These are phyloP conservation scores for Cephus sareptanus DNA, from an alignment of 2,888 invertebrate genomes.

Conservation along the genomic window DNA sequence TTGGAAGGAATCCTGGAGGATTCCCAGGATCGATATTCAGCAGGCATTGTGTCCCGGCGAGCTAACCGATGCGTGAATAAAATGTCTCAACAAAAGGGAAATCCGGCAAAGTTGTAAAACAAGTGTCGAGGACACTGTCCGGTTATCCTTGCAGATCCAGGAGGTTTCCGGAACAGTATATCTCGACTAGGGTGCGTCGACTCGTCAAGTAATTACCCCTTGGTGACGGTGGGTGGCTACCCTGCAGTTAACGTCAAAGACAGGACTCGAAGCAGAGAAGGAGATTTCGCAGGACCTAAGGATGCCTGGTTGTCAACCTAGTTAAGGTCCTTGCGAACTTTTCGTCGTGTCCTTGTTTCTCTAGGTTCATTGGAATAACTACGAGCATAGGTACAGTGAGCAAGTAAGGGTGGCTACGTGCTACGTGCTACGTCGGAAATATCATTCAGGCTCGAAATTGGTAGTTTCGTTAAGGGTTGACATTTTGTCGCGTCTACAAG, in stretches of 20 bases:
- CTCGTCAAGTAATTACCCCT: slow-evolving; percentile 29
- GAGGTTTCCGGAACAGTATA: neutral
- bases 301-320: slow-evolving; percentile 21
- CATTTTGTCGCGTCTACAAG: slow-evolving; percentile 5
- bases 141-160: neutral
- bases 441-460: neutral
- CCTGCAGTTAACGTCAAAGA: slow-evolving; percentile 31
- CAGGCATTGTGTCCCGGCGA: too few species aligned
- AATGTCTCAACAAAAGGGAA: too few species aligned
- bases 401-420: neutral
- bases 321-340: too few species aligned
- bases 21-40: too few species aligned
- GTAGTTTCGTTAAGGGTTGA: neutral
- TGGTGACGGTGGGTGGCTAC: slow-evolving; percentile 21
- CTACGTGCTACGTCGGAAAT: neutral
- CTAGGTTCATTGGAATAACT: too few species aligned
- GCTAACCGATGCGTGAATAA: too few species aligned
- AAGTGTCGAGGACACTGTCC: slow-evolving; percentile 3
- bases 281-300: slow-evolving; percentile 7
- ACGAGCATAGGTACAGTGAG: neutral
- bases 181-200: slow-evolving; percentile 1
- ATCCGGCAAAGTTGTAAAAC: neutral
- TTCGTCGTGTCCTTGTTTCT: too few species aligned
- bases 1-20: too few species aligned
- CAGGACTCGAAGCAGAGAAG: slow-evolving; percentile 24